Percentiles rank a stretch among this genome's conserved stretches.
Conservation (phyloP, 2,797 vertebrate species). For the Salmo trutta region DNA sequence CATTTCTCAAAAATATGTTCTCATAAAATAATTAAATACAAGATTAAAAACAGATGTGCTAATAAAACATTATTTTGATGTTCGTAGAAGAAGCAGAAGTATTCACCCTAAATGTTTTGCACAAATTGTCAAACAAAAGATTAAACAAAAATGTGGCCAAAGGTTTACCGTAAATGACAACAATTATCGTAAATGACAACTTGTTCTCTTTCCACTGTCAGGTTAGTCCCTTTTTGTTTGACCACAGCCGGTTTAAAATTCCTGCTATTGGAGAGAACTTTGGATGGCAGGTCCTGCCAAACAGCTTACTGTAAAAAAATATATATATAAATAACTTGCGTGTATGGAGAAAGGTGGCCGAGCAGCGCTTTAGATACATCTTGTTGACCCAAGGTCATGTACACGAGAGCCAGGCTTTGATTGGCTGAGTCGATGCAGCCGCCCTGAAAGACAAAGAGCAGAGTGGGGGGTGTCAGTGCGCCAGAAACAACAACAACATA, state of each 20-base stretch:
- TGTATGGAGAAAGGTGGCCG: conserved; percentile 81
- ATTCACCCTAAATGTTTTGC: neutral
- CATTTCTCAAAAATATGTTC: neutral
- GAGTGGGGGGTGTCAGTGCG: neutral
- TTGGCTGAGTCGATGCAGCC: conserved; percentile 96
- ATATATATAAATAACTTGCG: conserved; percentile 40
- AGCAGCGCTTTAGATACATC: conserved; percentile 96
- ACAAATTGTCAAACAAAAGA: neutral
- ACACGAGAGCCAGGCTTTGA: conserved; percentile 90
- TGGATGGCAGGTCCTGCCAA: conserved; percentile 37
- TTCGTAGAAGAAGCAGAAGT: neutral
- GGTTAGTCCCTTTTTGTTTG: conserved; percentile 7
- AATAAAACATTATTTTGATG: neutral
- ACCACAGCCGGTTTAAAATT: neutral
- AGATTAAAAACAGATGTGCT: neutral
- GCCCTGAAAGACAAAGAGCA: conserved; percentile 78
- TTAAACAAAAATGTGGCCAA: conserved; percentile 6
- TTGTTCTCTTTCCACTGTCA: conserved; percentile 16
- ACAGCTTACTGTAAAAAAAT: conserved; percentile 22
- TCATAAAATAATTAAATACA: neutral
- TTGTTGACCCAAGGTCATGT: conserved; percentile 96
- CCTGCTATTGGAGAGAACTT: conserved; percentile 38
- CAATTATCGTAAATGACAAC: neutral
- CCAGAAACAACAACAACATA: conserved; percentile 51
- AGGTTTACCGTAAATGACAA: conserved; percentile 7